Evolutionary conservation across 2,113 vertebrate genomes (phyloP), one percentile per base, ranked within the genome.

Genomic region (Conger conger): DNA sequence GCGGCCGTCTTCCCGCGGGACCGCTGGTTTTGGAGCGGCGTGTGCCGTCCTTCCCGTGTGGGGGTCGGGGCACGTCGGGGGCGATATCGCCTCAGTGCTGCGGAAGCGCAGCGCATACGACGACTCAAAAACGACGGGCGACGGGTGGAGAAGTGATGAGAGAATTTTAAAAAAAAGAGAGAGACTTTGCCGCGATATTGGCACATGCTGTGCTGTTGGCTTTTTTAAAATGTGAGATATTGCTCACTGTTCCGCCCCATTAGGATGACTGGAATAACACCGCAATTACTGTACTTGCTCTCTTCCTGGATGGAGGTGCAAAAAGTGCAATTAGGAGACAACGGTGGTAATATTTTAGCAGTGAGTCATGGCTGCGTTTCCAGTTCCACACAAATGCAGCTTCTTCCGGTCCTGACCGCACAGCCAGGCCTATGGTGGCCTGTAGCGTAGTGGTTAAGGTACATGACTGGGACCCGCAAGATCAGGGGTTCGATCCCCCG

Each of bases 311-410:
- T 15, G 27, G 27, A 33, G 23, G 68, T 73, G 4, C n/a, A 73
- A 33, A 73, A 73, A 73, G 68, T 73, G 68, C n/a, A 73, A 73
- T 73, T 73, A 73, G 9, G 68, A 73, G 68, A 73, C 68, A 73
- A 33, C 2, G 33, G 33, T 33, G 57, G 33, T 15, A 33, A 13
- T 73, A 33, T 33, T 73, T 73, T 73, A 33, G 27, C 27, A 33
- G 68, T 73, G 68, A 73, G 33, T 33, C 57, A 57, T 57, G 54
- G 11, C 54, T 68, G 60, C 23, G 20, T 7, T 68, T 68, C 27
- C 60, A n/a, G 60, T 68, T 27, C 60, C 6, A 0, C 23, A n/a
- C 23, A 68, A 20, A 60, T 13, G 45, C 68, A 73, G 68, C 68
- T 33, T 73, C n/a, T 13, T 73, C 68, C 13, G 68, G 27, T 1